phyloP scores from a whole-genome alignment of 2,797 vertebrate genomes.

The Chloroceryle inda region DNA sequence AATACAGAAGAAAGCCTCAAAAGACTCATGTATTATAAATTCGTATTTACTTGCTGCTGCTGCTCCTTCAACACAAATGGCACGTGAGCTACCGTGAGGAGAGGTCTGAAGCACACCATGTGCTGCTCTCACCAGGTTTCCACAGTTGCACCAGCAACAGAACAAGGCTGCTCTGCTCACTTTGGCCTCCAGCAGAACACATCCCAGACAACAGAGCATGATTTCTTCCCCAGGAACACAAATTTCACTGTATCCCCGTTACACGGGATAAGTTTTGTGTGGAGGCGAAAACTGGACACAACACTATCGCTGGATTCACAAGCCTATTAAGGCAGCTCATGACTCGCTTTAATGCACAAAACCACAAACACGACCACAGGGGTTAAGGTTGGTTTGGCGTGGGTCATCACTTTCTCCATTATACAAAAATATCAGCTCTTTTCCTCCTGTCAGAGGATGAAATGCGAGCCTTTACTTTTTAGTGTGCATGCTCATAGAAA shows the following conservation, averaged over 20 bases:
- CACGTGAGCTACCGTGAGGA: rapidly evolving
- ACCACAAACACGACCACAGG: background rate
- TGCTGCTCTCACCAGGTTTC: background rate
- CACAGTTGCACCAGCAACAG: background rate
- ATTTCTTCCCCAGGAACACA: background rate
- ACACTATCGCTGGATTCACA: rapidly evolving
- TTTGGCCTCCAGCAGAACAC: background rate
- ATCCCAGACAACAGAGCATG: rapidly evolving
- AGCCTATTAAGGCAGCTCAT: background rate
- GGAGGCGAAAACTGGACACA: rapidly evolving
- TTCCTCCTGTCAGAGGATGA: background rate
- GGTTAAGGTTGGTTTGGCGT: rapidly evolving
- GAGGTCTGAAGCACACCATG: background rate
- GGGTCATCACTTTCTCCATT: rapidly evolving
- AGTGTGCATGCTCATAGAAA: rapidly evolving
- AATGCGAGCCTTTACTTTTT: background rate
- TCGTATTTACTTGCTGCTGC: background rate
- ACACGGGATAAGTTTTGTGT: rapidly evolving
- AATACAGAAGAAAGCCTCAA: background rate
- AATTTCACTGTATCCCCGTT: background rate
- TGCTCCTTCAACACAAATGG: background rate
- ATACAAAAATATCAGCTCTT: rapidly evolving
- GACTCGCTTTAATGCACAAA: background rate
- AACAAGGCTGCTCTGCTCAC: rapidly evolving
- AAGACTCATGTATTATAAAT: background rate